Base-by-base conservation (phyloP, 30 jellyfish, hydroid and myxozoan species). In the Clytia hemisphaerica region DNA sequence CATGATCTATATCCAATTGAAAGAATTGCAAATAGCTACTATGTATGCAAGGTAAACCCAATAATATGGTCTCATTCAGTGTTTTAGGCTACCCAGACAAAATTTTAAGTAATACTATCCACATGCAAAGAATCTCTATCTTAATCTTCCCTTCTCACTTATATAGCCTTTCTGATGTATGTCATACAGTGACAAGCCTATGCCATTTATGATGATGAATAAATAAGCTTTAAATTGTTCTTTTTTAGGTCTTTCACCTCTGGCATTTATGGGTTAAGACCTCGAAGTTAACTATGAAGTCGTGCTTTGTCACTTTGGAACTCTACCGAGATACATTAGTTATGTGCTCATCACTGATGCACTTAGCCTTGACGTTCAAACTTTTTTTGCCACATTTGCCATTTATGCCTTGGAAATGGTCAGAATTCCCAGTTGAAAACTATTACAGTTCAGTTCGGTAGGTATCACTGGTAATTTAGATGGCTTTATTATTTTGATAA, bases 351-450 rank as follows among this genome's bases (percentile, higher is more conserved):
- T 48, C 53, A 25, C 14, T 59, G 61, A 22, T 59, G 14, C 58
- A 59, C 35, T 33, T 59, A 9, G 72, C 72, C 14, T 9, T 59
- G 0, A 33, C 24, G 7, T 59, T 59, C 72, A 29, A 18, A 51
- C 24, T 59, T 1, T 59, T 28, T 59, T 22, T 18, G 26, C 72
- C 72, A 9, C 26, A 59, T 26, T 9, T 28, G 61, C 72, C 72
- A 16, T 59, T 59, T 32, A 19, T 59, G 72, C 7, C n/a, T n/a
- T n/a, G n/a, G n/a, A n/a, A n/a, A n/a, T n/a, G n/a, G n/a, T n/a
- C n/a, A n/a, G n/a, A n/a, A 59, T 59, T 7, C 55, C 72, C 72
- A 2, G 53, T 59, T 15, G 72, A 59, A 59, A 59, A 51, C 2
- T 59, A 59, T 28, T 59, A 59, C 32, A 59, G 72, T 30, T 59